Evolutionary conservation across 2,797 vertebrate species (phyloP), one percentile per base, ranked within the genome.

Genomic region (Coregonus ussuriensis): DNA sequence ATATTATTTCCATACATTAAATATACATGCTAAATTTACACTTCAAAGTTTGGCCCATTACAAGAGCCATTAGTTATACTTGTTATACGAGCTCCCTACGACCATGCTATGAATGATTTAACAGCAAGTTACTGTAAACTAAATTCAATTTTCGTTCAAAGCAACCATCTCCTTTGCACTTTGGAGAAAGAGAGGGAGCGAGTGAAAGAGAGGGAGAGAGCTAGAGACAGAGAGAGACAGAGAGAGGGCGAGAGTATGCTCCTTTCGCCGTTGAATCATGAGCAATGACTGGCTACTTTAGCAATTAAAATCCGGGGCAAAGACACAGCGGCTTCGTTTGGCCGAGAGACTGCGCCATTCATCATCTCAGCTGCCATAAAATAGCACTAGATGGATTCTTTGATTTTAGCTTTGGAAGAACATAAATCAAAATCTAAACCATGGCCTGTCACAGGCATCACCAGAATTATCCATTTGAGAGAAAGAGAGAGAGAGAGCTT

Each of bases 341-440:
- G 97, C 96, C 97, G 96, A 96, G 96, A 97, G 96, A 96, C 96
- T 97, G 96, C 95, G 92, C 97, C 97, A 98, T 98, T 98, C 96
- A 99, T 99, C 97, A 98, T 99, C 96, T 96, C 94, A 97, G 96
- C 97, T 99, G 97, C 97, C 98, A 98, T 98, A 96, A 98, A 98
- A 96, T 97, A 98, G 97, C 96, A 97, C 96, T 98, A 98, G 97
- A 98, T 98, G 97, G 96, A 97, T 97, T 98, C 97, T 99, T 99
- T 98, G 97, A 99, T 99, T 99, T 99, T 97, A 98, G 97, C 96
- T 98, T 98, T 96, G 97, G 96, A 97, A 97, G 96, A 98, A 98
- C 98, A 99, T 98, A 98, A 98, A 98, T 99, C 98, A 98, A 98
- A 98, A 98, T 97, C 97, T 96, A 97, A 97, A 98, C 96, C 96